Evolutionary conservation across 2,888 invertebrate species (phyloP), one percentile per base, ranked within the genome.

Genomic region (Lycaena phlaeas): DNA sequence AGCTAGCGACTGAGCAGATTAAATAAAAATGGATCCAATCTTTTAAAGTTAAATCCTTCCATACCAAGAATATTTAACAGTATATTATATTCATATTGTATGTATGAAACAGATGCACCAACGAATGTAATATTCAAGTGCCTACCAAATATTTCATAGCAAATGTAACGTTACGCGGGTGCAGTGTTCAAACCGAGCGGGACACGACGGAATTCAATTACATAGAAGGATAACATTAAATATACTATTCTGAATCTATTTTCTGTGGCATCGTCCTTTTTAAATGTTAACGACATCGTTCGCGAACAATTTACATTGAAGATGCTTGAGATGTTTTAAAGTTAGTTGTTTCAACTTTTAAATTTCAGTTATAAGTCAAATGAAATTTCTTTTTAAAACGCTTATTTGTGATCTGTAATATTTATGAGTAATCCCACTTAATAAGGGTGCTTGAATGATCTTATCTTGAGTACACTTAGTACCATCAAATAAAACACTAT

Each of bases 131-230:
- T 48, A 46, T 42, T 41, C 36, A 41, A 53, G 60, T 61, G 70
- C 75, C 75, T 74, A 64, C 59, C 62, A 68, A 69, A 75, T 72
- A 71, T 73, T 68, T 73, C 65, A 70, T 68, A 74, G 75, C 73
- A 76, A n/a, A 71, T 66, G 60, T 59, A 59, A 58, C 46, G 51
- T 56, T 54, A 61, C 51, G 57, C 52, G 53, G 50, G 53, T 58
- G 58, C 57, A 52, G 53, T 47, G 56, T 48, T 36, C 43, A 40
- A 48, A 70, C 12, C 14, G 5, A 9, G 9, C 22, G 22, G 22
- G 6, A 15, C 14, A 30, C n/a, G 17, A 5, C 59, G 63, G 59
- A 66, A 68, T 70, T 66, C 63, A 71, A 69, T 70, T 68, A 64
- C 59, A 65, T 59, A 57, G 57, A 58, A 64, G 59, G 63, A 62